Conservation (phyloP, 2,113 vertebrate genomes). For the Cnemophilus loriae region DNA sequence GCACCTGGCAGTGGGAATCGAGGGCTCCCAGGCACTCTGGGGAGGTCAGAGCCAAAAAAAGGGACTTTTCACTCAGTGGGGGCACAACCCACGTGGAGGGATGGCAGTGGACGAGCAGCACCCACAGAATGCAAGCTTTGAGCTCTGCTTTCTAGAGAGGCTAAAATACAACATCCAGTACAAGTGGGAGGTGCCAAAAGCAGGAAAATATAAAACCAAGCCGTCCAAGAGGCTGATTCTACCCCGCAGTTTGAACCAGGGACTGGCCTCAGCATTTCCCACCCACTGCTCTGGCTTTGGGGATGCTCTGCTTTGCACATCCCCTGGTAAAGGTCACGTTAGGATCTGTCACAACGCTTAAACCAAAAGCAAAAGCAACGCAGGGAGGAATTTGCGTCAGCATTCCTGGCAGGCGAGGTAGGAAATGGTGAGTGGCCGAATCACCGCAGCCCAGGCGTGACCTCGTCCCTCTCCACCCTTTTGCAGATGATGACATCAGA, state of each 20-base stretch:
- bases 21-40: accelerated
- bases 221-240: accelerated
- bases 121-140: accelerated
- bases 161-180: accelerated
- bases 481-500: constrained; percentile 44
- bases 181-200: background rate
- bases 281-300: accelerated
- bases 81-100: accelerated
- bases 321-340: background rate
- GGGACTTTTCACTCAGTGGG: accelerated
- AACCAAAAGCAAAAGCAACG: background rate
- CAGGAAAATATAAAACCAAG: accelerated
- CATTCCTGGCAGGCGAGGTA: background rate
- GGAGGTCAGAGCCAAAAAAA: background rate
- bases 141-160: background rate
- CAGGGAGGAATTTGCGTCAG: background rate
- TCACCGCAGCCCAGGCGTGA: accelerated
- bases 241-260: accelerated
- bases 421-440: background rate
- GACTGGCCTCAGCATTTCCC: accelerated
- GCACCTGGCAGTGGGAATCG: background rate
- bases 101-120: background rate
- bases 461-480: background rate
- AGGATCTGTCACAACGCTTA: accelerated
- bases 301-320: background rate